These are phyloP conservation scores for Gambusia yucatana DNA, from an alignment of 2,797 vertebrate species.

Conservation along the genomic window DNA sequence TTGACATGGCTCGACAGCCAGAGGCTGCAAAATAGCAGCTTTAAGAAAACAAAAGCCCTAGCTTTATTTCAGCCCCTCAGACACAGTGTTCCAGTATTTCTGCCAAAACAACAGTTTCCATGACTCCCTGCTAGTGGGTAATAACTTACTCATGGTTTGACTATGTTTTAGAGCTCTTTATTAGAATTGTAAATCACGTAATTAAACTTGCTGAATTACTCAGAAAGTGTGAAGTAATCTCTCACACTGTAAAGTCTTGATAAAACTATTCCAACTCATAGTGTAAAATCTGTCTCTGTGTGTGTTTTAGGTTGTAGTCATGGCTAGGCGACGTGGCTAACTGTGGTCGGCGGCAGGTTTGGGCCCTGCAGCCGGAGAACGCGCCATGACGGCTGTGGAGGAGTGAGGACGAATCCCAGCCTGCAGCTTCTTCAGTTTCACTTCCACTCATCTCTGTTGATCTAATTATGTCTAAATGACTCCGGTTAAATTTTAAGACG, in stretches of 20 bases:
- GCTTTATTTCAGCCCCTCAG: slow-evolving; percentile 41
- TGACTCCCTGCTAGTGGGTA: slow-evolving; percentile 16
- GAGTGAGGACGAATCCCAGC: slow-evolving; percentile 10
- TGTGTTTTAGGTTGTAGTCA: slow-evolving; percentile 36
- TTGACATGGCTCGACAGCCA: slow-evolving; percentile 37
- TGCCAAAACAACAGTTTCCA: slow-evolving; percentile 28
- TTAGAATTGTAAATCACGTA: slow-evolving; percentile 5
- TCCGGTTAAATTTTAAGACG: slow-evolving; percentile 6
- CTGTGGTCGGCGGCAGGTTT: slow-evolving; percentile 29
- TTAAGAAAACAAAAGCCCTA: slow-evolving; percentile 28
- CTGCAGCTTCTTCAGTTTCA: slow-evolving; percentile 11
- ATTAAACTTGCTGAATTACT: slow-evolving; percentile 11
- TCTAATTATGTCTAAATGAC: background rate
- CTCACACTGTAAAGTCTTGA: background rate
- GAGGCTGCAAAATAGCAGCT: slow-evolving; percentile 35
- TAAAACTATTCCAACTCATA: background rate
- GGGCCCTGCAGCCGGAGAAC: slow-evolving; percentile 34
- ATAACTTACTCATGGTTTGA: slow-evolving; percentile 9
- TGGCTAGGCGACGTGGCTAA: slow-evolving; percentile 44
- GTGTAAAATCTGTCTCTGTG: background rate
- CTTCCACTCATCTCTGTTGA: background rate
- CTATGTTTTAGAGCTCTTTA: slow-evolving; percentile 9
- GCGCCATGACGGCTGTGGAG: slow-evolving; percentile 34
- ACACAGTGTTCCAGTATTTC: slow-evolving; percentile 18
- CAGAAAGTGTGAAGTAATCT: background rate